phyloP scores from a whole-genome alignment of 2,113 vertebrate genomes.

The Podarcis cretensis region DNA sequence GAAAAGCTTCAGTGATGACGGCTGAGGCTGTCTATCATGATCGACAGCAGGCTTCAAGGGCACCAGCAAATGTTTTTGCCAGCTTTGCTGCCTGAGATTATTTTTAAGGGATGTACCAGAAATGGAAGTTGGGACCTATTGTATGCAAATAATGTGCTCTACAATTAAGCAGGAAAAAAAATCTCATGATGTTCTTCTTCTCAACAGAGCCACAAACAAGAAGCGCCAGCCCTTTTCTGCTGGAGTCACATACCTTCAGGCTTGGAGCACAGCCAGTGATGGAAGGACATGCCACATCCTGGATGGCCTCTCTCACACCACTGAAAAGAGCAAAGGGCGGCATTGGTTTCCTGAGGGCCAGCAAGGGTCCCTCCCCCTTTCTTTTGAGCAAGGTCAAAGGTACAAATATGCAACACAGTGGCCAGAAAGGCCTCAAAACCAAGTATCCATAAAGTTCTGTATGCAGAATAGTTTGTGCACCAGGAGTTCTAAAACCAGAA shows the following conservation, averaged over 20 bases:
- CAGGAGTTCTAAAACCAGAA: not conserved
- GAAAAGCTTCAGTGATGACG: too few relatives aligned
- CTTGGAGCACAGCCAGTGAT: slow-evolving; percentile 69
- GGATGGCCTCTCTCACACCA: not conserved
- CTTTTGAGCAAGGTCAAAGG: not conserved
- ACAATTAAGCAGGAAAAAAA: not conserved
- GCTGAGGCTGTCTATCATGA: not conserved
- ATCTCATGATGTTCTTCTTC: too few relatives aligned
- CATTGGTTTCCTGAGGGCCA: not conserved
- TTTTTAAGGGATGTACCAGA: not conserved
- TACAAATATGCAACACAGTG: not conserved
- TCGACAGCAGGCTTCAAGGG: not conserved
- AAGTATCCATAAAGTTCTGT: not conserved
- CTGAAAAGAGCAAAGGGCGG: slow-evolving; percentile 7
- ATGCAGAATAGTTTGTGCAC: not conserved
- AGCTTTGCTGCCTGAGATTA: too few relatives aligned
- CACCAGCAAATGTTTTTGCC: not conserved
- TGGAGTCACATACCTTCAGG: slow-evolving; percentile 70
- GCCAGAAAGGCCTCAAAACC: not conserved
- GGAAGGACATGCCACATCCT: not conserved
- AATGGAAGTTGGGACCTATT: not conserved
- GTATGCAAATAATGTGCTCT: not conserved
- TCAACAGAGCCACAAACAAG: not conserved
- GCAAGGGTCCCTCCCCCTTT: not conserved
- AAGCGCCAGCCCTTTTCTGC: too few relatives aligned